Base-by-base conservation (phyloP, 2,797 vertebrate genomes). In the Selene dorsalis region DNA sequence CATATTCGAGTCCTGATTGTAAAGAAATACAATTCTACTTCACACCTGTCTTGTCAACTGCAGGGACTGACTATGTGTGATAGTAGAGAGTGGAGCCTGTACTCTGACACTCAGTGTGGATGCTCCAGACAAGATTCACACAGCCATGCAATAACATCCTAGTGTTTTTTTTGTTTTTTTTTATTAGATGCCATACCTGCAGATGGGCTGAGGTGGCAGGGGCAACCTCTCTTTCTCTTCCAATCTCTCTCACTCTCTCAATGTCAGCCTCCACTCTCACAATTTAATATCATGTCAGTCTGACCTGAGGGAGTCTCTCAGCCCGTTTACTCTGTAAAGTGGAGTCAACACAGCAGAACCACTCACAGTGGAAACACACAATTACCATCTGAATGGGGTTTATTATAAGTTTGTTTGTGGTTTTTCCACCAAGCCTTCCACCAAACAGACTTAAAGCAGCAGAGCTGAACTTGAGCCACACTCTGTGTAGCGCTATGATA, bases 301-400 rank as follows among this genome's bases (percentile, higher is more conserved):
- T 85, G 83, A 84, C 85, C 84, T n/a, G 28, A 62, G 73, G 82
- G 78, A 83, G 84, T 79, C 77, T 84, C 69, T 75, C 75, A 53
- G 81, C 61, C 80, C 43, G 67, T 89, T 88, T 88, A 70, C 82
- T 75, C 69, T 62, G 59, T 75, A 71, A 82, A 84, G 81, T 79
- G 82, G 77, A 81, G 80, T 90, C 82, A 89, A 90, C 75, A 50
- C 75, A 77, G 89, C 84, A 87, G 83, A 88, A 82, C 84, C 73
- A 69, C 73, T 88, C 70, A 35, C 67, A 47, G 69, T 61, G 73
- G 69, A 85, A 78, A 79, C 78, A 74, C 66, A 70, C 61, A 76
- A 90, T 89, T 83, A 86, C 60, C 20, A 38, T 68, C 71, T 83
- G 77, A 87, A 85, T 62, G 14, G 60, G 41, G 56, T 82, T 87